Evolutionary conservation across 2,888 invertebrate genomes (phyloP).

Genomic region (Conomelus anceps): DNA sequence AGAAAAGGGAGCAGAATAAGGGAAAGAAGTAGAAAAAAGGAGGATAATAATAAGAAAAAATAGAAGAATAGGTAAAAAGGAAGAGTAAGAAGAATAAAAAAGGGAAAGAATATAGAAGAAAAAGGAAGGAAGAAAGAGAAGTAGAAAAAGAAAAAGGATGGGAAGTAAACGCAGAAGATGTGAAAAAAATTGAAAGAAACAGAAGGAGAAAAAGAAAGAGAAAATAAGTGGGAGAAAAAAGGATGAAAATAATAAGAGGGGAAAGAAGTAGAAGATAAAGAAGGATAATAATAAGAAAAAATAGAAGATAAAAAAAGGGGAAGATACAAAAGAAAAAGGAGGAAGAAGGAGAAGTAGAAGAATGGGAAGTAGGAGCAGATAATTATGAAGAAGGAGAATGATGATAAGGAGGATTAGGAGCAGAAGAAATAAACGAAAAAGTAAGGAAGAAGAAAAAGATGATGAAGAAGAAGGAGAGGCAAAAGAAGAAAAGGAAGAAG

Average conservation of each 20-base stretch:
- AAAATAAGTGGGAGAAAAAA: background rate
- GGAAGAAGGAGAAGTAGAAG: too few relatives aligned
- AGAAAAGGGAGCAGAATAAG: too few relatives aligned
- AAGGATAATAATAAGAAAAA: slow-evolving; percentile 9
- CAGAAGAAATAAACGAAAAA: background rate
- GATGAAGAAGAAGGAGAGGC: background rate
- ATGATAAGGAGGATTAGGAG: too few relatives aligned
- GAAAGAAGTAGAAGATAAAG: background rate
- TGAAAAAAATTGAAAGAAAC: background rate
- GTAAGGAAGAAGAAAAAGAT: background rate
- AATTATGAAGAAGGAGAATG: too few relatives aligned
- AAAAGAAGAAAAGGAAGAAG: background rate
- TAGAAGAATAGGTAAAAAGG: background rate
- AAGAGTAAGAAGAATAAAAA: background rate
- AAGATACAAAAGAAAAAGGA: too few relatives aligned
- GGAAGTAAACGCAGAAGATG: background rate
- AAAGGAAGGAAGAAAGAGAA: slow-evolving; percentile 4
- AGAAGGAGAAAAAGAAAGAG: background rate
- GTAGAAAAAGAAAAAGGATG: background rate
- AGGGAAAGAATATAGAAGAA: background rate
- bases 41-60: too few relatives aligned
- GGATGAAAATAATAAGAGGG: background rate
- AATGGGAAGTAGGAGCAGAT: too few relatives aligned
- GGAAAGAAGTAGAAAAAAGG: too few relatives aligned
- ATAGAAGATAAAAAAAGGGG: background rate